Evolutionary conservation across 2,888 invertebrate species (phyloP).

Genomic region (Seira musarum): DNA sequence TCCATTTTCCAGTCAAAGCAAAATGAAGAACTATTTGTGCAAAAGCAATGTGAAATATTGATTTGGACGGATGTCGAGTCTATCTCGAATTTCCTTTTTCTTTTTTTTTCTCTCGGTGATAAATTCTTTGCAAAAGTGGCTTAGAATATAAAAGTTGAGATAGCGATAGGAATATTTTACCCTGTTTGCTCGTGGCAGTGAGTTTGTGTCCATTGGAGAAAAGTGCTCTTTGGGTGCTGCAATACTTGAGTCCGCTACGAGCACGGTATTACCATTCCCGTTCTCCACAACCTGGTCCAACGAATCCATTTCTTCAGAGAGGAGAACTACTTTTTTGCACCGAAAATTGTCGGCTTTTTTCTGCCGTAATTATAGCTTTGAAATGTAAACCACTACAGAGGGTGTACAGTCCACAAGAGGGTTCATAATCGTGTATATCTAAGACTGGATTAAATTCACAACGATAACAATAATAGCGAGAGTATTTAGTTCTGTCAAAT

Average conservation of each 20-base stretch:
- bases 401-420: neutral
- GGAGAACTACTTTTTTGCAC: neutral
- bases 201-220: constrained; percentile 65
- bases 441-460: neutral
- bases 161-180: constrained; percentile 34
- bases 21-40: too few species aligned
- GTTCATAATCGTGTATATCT: neutral
- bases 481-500: too few species aligned
- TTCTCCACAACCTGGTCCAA: constrained; percentile 64
- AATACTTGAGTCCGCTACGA: constrained; percentile 54
- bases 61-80: too few species aligned
- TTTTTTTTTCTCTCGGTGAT: too few species aligned
- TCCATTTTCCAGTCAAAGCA: neutral
- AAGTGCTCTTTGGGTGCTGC: constrained; percentile 65
- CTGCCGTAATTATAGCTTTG: constrained; percentile 30
- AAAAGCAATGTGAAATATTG: too few species aligned
- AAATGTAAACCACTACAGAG: constrained; percentile 15
- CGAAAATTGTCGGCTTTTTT: constrained; percentile 8
- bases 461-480: too few species aligned
- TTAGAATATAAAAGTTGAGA: neutral
- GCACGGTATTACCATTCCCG: constrained; percentile 65
- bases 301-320: constrained; percentile 39
- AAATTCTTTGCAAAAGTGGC: too few species aligned
- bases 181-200: constrained; percentile 64
- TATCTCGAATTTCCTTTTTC: too few species aligned